phyloP scores from a whole-genome alignment of 2,797 vertebrate species.

The Distichodus sexfasciatus region DNA sequence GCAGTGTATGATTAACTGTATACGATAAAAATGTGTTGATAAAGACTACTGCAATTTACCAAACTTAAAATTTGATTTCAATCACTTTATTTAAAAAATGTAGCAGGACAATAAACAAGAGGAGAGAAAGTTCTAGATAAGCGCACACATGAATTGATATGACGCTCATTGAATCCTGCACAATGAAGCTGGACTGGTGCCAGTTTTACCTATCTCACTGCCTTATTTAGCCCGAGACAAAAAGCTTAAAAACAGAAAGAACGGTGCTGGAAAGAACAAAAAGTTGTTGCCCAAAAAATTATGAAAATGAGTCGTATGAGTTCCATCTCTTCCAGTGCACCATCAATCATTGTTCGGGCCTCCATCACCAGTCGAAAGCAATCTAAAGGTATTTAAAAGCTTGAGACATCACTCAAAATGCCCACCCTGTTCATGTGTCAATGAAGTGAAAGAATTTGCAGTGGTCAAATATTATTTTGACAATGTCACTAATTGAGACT shows the following conservation, averaged over 20 bases:
- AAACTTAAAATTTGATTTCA: not conserved
- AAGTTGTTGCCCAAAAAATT: slow-evolving; percentile 53
- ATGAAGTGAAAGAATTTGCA: slow-evolving; percentile 40
- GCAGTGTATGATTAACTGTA: too few species aligned
- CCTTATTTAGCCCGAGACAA: slow-evolving; percentile 61
- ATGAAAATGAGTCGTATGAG: slow-evolving; percentile 53
- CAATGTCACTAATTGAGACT: not conserved
- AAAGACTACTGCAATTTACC: not conserved
- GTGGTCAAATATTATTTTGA: slow-evolving; percentile 27
- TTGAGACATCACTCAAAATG: slow-evolving; percentile 57
- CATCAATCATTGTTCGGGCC: slow-evolving; percentile 66
- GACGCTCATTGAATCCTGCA: slow-evolving; percentile 68
- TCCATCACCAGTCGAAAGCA: slow-evolving; percentile 49
- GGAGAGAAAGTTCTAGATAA: slow-evolving; percentile 13
- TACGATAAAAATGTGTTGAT: not conserved
- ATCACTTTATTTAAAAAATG: slow-evolving; percentile 3
- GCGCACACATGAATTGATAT: slow-evolving; percentile 63
- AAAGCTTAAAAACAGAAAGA: slow-evolving; percentile 60
- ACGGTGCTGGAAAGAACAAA: slow-evolving; percentile 50
- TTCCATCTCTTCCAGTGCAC: slow-evolving; percentile 57
- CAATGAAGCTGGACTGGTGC: slow-evolving; percentile 61
- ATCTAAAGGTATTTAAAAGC: slow-evolving; percentile 53
- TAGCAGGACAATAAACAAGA: not conserved
- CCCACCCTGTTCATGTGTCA: slow-evolving; percentile 43
- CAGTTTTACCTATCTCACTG: slow-evolving; percentile 67